Percentiles rank a stretch among this genome's conserved stretches.
Evolutionary conservation across 2,113 vertebrate species (phyloP).

Genomic region (Sphaerodactylus townsendi): DNA sequence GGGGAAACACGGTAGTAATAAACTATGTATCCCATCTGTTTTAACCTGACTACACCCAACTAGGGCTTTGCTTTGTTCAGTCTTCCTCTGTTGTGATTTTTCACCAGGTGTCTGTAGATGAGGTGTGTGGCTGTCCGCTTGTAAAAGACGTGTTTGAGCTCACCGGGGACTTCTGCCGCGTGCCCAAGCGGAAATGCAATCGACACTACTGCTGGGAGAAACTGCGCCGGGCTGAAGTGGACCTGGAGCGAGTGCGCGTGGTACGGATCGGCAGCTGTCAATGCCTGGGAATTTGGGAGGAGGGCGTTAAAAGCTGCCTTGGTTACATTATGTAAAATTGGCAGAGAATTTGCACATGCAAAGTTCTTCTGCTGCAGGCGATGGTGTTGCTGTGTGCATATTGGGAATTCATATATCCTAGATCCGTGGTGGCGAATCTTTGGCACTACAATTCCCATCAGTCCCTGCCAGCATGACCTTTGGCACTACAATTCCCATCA

Average conservation of each 20-base stretch:
- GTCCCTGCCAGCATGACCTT: too few relatives aligned
- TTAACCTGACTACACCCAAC: neutral
- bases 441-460: too few relatives aligned
- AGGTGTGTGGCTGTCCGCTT: slow-evolving; percentile 91
- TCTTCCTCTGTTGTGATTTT: neutral
- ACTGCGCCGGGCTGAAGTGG: slow-evolving; percentile 89
- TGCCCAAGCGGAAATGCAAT: slow-evolving; percentile 91
- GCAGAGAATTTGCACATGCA: neutral
- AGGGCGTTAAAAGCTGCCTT: fast-evolving
- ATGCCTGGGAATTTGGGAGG: neutral
- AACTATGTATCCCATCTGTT: too few relatives aligned
- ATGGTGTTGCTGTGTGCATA: neutral
- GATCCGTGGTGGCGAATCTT: too few relatives aligned
- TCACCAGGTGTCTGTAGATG: slow-evolving; percentile 83
- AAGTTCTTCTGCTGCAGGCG: neutral
- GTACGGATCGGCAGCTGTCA: slow-evolving; percentile 61
- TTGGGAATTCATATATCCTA: too few relatives aligned
- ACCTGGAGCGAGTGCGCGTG: slow-evolving; percentile 90
- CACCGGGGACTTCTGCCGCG: slow-evolving; percentile 88
- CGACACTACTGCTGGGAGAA: slow-evolving; percentile 96
- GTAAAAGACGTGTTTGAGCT: slow-evolving; percentile 90
- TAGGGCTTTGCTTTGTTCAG: neutral
- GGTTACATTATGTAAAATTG: neutral
- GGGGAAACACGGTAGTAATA: too few relatives aligned
- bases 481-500: too few relatives aligned